These are phyloP conservation scores for Malachius bipustulatus DNA, from an alignment of 2,888 invertebrate genomes.

Conservation along the genomic window DNA sequence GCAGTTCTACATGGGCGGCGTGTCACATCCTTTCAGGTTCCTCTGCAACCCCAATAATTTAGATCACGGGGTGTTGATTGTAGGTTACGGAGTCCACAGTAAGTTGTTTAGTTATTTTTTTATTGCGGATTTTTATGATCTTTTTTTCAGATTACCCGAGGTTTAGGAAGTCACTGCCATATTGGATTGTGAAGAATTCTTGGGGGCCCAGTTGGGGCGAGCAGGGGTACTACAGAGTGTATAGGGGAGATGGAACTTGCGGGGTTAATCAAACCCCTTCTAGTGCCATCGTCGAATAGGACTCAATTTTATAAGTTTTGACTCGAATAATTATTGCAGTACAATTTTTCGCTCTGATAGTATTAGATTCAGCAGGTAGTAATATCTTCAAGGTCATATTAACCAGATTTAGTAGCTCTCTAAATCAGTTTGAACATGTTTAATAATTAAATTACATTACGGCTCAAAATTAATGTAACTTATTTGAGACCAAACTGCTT, in stretches of 20 bases:
- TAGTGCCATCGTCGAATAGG: slow-evolving; percentile 53
- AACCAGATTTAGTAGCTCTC: too few species aligned
- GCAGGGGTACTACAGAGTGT: slow-evolving; percentile 89
- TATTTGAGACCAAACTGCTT: too few species aligned
- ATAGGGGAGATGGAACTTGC: slow-evolving; percentile 88
- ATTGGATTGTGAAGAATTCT: slow-evolving; percentile 91
- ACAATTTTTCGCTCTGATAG: too few species aligned
- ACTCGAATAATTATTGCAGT: too few species aligned
- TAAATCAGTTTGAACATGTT: too few species aligned
- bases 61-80: slow-evolving; percentile 93
- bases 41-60: slow-evolving; percentile 64
- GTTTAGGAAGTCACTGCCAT: slow-evolving; percentile 72
- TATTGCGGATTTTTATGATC: slow-evolving; percentile 6
- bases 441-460: too few species aligned
- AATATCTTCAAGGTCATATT: too few species aligned
- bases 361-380: too few species aligned
- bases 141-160: slow-evolving; percentile 57
- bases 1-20: slow-evolving; percentile 92
- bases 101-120: slow-evolving; percentile 28
- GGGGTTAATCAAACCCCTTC: slow-evolving; percentile 87
- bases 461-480: too few species aligned
- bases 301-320: too few species aligned
- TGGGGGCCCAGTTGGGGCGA: slow-evolving; percentile 91
- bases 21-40: slow-evolving; percentile 83
- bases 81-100: slow-evolving; percentile 79